Evolutionary conservation across 2,113 vertebrate genomes (phyloP).

Genomic region (Acinonyx jubatus): DNA sequence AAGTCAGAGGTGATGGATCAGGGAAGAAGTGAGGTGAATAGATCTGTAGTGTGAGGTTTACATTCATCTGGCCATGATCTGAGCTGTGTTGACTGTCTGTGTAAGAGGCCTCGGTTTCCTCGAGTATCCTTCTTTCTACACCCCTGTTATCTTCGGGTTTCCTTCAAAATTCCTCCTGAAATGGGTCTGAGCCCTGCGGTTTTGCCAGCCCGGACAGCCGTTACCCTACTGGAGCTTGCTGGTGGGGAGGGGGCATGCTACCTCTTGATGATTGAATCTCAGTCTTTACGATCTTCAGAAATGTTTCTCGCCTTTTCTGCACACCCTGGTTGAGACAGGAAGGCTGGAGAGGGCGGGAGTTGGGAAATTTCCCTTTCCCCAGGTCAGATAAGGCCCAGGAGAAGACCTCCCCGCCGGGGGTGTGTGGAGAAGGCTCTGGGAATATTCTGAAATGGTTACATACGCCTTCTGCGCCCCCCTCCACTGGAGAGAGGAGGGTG

Average conservation of each 20-base stretch:
- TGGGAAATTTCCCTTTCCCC: neutral
- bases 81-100: neutral
- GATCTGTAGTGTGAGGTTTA: neutral
- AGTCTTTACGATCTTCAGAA: neutral
- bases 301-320: neutral
- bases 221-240: neutral
- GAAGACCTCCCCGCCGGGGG: too few species aligned
- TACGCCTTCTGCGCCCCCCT: neutral
- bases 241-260: too few species aligned
- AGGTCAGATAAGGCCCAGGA: neutral
- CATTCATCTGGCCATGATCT: neutral
- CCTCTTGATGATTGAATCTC: neutral
- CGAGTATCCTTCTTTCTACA: neutral
- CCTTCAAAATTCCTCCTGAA: neutral
- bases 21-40: neutral
- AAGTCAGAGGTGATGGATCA: neutral
- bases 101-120: neutral
- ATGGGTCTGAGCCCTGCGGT: neutral
- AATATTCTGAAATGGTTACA: neutral
- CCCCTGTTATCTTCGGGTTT: neutral
- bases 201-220: neutral
- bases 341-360: too few species aligned
- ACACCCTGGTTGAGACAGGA: too few species aligned
- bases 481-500: neutral
- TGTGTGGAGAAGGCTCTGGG: neutral